These are phyloP conservation scores for Prionailurus bengalensis DNA, from an alignment of 2,113 vertebrate species.

Conservation along the genomic window DNA sequence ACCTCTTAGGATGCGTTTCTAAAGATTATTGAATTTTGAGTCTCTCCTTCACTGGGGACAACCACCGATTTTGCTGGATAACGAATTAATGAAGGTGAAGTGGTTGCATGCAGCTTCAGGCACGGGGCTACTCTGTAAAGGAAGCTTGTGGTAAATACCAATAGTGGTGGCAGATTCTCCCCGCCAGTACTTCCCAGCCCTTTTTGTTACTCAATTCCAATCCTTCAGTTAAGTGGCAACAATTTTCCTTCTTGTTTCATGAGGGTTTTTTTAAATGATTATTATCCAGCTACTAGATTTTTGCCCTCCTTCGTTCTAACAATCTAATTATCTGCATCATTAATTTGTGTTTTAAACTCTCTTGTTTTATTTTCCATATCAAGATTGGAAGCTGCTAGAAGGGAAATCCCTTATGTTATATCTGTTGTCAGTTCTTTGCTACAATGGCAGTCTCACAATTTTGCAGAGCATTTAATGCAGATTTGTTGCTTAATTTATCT, in stretches of 20 bases:
- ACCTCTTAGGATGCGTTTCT: not conserved
- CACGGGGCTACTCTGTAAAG: not conserved
- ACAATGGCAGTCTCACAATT: not conserved
- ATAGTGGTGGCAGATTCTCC: not conserved
- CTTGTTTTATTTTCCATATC: not conserved
- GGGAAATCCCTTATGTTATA: not conserved
- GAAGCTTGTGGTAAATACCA: not conserved
- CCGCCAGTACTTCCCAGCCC: not conserved
- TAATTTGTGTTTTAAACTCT: slow-evolving; percentile 4
- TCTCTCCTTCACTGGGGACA: not conserved
- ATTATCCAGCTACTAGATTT: not conserved
- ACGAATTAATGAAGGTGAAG: not conserved
- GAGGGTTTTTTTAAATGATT: not conserved
- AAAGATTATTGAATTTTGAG: not conserved
- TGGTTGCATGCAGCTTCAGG: not conserved
- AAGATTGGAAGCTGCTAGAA: not conserved
- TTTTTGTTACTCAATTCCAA: not conserved
- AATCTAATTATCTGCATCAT: not conserved
- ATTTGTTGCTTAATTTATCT: slow-evolving; percentile 35
- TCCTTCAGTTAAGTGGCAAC: not conserved
- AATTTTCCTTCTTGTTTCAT: not conserved
- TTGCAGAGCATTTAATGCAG: not conserved
- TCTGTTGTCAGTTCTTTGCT: not conserved
- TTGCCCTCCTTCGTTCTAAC: not conserved
- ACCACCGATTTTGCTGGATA: not conserved